Base-by-base conservation (phyloP, 23 tunicate species). In the Clavelina lepadiformis region DNA sequence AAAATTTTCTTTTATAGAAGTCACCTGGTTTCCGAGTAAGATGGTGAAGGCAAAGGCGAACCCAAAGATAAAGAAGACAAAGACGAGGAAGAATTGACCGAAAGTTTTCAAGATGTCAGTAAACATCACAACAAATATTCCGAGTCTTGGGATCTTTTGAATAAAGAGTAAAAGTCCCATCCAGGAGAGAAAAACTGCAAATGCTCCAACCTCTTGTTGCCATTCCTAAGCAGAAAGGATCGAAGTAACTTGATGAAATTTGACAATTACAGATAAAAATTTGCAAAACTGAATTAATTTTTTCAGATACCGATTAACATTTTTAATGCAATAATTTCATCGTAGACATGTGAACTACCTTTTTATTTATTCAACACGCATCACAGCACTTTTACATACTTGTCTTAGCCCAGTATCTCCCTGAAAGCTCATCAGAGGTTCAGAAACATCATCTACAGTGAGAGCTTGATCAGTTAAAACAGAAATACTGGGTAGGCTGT, bases 201-300 rank as follows among this genome's bases (percentile, higher is more conserved):
- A 79, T 1, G 98, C 98, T 23, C 98, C 98, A n/a, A 84, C 55
- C 32, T 93, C 94, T 45, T 80, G 83, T 61, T 93, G 98, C 98
- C 98, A 93, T 46, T 74, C 97, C 97, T 89, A 67, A 58, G 18
- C 58, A 37, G 6, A 33, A 67, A 29, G 3, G 65, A 37, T 58
- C 23, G 6, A 53, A 53, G 24, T 53, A 6, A 53, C 59, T 6
- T n/a, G 20, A 53, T 53, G 19, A 25, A 22, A 11, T n/a, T 53
- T 53, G 20, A 11, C 24, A 6, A 22, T 53, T 13, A 53, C 20
- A 13, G 7, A 13, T 13, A 7, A 20, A 7, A 13, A 13, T 22
- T 13, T 7, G 59, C 18, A 53, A 53, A 13, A 53, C 6, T 53
- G 59, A 6, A 11, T 25, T n/a, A 53, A n/a, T n/a, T n/a, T n/a